Evolutionary conservation across 2,797 vertebrate genomes (phyloP), one percentile per base, ranked within the genome.

Genomic region (Lutjanus campechanus): DNA sequence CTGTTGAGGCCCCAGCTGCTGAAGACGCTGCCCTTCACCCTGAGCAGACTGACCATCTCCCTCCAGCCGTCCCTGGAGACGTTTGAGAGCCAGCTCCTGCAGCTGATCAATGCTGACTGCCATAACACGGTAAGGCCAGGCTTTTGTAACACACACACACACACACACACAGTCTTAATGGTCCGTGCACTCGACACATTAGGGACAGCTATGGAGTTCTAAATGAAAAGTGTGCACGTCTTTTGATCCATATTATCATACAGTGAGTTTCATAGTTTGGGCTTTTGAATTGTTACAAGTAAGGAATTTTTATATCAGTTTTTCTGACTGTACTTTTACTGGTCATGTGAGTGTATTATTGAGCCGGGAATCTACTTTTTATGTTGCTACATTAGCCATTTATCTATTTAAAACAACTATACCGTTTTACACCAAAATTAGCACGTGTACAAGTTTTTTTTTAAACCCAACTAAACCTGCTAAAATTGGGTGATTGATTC

Each of bases 71-170:
- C 97, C 8, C 63, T 99, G 55, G 96, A 98, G 93, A 96, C 89
- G 53, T 99, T 99, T 7, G 98, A 99, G 92, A 96, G 95, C 56
- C 96, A 97, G 20, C 95, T 99, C 67, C 93, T 98, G 91, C 93
- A 95, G 50, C 94, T 96, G 7, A 92, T 99, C 56, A 94, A 93
- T 87, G 90, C 81, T 0, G 98, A 99, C 87, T 94, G 93, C 85
- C 92, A 96, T 17, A 95, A 93, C 73, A 96, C 96, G 95, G 98
- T 99, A 94, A 92, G 93, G n/a, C 69, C 25, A 43, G 22, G 25
- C 54, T 66, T 69, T 44, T 29, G 19, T 17, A 56, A 69, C 70
- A 72, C 66, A 60, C 73, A 60, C 51, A 53, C 51, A 11, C 51
- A 53, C 17, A n/a, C 19, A 10, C 47, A 7, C 47, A 49, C 15